A percentile compares a stretch with the other conserved stretches of the same genome.
Conservation (phyloP, 2,888 invertebrate species). For the Omphaloscelis lunosa region DNA sequence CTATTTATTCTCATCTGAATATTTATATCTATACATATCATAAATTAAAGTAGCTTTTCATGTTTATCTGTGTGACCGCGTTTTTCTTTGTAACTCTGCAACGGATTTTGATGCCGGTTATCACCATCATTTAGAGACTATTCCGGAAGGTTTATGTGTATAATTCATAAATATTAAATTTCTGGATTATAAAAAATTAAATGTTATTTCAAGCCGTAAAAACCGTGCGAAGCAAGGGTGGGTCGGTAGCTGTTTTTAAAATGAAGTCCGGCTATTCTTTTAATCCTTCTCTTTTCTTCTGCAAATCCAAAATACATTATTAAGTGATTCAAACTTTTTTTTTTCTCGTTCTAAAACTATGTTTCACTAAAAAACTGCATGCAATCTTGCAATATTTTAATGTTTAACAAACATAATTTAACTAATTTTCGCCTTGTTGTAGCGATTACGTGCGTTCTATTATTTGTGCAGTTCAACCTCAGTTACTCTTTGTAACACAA, state of each 20-base stretch:
- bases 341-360: background rate
- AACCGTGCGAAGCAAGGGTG: too few species aligned
- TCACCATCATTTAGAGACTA: background rate
- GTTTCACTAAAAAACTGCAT: conserved; percentile 1
- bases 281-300: background rate
- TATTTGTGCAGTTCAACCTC: conserved; percentile 32
- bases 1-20: background rate
- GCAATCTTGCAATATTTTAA: conserved; percentile 10
- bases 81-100: background rate
- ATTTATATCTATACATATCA: background rate
- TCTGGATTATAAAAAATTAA: background rate
- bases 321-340: background rate
- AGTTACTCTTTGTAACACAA: conserved; percentile 42
- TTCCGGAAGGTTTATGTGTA: background rate
- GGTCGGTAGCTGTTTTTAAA: background rate
- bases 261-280: background rate
- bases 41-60: background rate
- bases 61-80: background rate
- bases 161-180: background rate
- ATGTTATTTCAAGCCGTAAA: background rate
- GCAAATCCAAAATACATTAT: background rate
- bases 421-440: conserved; percentile 31
- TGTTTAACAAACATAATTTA: conserved; percentile 8
- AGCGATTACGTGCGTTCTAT: conserved; percentile 27
- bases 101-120: background rate